phyloP scores from a whole-genome alignment of 2,888 invertebrate species.

The Slavum lentiscoides region DNA sequence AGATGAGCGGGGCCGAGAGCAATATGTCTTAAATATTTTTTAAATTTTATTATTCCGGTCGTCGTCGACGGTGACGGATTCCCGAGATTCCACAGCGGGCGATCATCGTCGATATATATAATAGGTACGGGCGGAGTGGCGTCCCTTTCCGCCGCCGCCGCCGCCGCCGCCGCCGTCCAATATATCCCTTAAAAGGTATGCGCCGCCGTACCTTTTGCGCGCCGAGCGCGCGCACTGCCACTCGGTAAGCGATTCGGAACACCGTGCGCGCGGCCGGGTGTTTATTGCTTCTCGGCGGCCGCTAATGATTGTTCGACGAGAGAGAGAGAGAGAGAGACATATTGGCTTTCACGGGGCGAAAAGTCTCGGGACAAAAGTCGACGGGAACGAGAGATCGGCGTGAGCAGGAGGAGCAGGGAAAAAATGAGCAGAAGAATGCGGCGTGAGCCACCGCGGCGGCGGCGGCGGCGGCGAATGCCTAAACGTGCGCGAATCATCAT shows the following conservation, averaged over 20 bases:
- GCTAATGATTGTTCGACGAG: constrained; percentile 48
- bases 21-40: constrained; percentile 48
- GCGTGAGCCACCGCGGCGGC: background rate
- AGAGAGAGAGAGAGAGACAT: background rate
- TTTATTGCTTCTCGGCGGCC: constrained; percentile 43
- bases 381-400: background rate
- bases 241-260: background rate
- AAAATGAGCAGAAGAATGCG: constrained; percentile 47
- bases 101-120: constrained; percentile 32
- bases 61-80: constrained; percentile 22
- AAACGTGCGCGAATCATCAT: constrained; percentile 47
- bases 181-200: constrained; percentile 39
- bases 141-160: constrained; percentile 2
- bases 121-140: background rate
- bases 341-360: constrained; percentile 14
- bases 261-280: background rate
- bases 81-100: constrained; percentile 37
- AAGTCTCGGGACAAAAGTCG: background rate
- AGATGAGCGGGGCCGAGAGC: background rate
- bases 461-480: constrained; percentile 22
- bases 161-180: background rate
- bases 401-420: background rate
- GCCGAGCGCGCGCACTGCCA: background rate
- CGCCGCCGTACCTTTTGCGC: constrained; percentile 21
- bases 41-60: constrained; percentile 51